Percentiles rank a stretch among this genome's conserved stretches.
phyloP scores from a whole-genome alignment of 1,140 invertebrate species.

The Calephelis nemesis region DNA sequence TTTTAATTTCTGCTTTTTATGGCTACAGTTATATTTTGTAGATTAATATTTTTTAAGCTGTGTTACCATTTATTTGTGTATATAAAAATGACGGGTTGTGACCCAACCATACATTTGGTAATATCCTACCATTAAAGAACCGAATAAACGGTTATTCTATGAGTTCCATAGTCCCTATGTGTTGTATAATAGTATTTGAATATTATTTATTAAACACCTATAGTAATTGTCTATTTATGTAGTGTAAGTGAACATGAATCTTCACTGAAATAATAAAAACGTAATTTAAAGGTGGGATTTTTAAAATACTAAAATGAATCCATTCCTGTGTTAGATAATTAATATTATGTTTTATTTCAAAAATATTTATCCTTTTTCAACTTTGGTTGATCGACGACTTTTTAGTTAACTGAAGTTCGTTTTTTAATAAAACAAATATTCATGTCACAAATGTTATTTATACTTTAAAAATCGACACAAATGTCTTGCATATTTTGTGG shows the following conservation, averaged over 20 bases:
- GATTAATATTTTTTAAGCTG: too few species aligned
- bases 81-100: too few species aligned
- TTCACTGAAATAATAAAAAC: slow-evolving; percentile 25
- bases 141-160: neutral
- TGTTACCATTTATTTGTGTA: too few species aligned
- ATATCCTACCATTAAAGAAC: slow-evolving; percentile 1
- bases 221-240: slow-evolving; percentile 17
- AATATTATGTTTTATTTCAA: slow-evolving; percentile 15
- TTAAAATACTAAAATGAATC: slow-evolving; percentile 56
- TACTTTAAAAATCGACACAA: too few species aligned
- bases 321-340: slow-evolving; percentile 65
- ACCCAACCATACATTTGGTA: neutral
- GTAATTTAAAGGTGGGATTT: slow-evolving; percentile 42
- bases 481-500: too few species aligned
- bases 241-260: slow-evolving; percentile 26
- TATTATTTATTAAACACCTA: slow-evolving; percentile 7
- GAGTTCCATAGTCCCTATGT: neutral
- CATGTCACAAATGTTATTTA: too few species aligned
- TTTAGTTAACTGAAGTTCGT: slow-evolving; percentile 6
- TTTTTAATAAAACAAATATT: neutral
- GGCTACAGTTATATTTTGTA: too few species aligned
- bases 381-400: slow-evolving; percentile 1
- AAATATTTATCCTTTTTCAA: slow-evolving; percentile 16
- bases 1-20: too few species aligned
- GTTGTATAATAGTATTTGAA: slow-evolving; percentile 12